These are phyloP conservation scores for Drosophila melanocephala DNA, from an alignment of 2,888 invertebrate species.

Conservation along the genomic window DNA sequence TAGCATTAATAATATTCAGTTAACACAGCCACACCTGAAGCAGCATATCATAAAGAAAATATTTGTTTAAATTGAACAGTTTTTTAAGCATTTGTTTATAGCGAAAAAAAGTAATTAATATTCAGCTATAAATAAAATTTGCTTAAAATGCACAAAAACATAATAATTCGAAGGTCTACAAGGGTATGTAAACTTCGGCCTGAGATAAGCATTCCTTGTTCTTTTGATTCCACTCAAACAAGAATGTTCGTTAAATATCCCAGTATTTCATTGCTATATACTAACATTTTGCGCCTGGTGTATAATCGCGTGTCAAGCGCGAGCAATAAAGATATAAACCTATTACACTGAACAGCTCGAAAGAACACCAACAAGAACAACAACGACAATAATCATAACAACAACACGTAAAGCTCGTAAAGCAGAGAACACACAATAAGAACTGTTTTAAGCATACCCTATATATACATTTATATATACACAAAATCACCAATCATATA, in stretches of 20 bases:
- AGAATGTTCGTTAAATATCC: neutral
- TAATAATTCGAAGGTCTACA: neutral
- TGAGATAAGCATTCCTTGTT: neutral
- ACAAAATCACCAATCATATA: no score
- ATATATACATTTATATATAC: neutral
- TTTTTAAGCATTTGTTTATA: neutral
- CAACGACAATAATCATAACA: conserved; percentile 13
- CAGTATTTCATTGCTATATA: conserved; percentile 6
- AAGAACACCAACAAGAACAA: conserved; percentile 17
- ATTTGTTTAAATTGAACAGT: neutral
- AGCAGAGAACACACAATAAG: conserved; percentile 42
- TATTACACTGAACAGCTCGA: conserved; percentile 48
- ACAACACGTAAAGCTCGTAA: conserved; percentile 28
- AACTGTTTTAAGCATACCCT: conserved; percentile 27
- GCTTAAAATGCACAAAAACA: neutral
- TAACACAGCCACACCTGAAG: neutral
- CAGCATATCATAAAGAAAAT: neutral
- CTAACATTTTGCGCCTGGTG: conserved; percentile 50
- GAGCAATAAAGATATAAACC: conserved; percentile 71
- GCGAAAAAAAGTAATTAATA: neutral
- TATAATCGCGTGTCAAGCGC: conserved; percentile 67
- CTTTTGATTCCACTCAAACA: neutral
- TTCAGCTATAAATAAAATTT: neutral
- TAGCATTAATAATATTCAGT: neutral
- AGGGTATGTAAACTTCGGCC: neutral